Conservation (phyloP, 2,113 vertebrate species). For the Craseonycteris thonglongyai region DNA sequence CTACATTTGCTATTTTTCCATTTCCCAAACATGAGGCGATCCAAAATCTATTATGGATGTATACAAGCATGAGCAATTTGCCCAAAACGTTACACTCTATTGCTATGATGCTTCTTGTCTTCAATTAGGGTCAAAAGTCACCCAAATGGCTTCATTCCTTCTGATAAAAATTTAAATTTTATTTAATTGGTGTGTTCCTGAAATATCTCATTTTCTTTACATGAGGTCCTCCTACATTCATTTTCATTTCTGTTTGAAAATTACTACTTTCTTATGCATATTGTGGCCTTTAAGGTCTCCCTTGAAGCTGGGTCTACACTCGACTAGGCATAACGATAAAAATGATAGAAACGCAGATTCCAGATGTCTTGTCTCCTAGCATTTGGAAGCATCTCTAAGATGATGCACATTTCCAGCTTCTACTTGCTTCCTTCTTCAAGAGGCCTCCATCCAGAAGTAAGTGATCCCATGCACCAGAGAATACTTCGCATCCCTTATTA, state of each 20-base stretch:
- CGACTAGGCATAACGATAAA: neutral
- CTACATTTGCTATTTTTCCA: constrained; percentile 62
- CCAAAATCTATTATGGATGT: constrained; percentile 52
- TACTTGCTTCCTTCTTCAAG: neutral
- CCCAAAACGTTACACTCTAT: constrained; percentile 43
- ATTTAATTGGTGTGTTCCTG: constrained; percentile 65
- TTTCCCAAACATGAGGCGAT: constrained; percentile 62
- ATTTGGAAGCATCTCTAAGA: neutral
- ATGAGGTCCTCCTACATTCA: neutral
- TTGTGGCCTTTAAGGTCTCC: neutral
- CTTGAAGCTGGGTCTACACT: neutral
- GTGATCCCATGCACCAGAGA: neutral
- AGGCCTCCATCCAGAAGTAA: neutral
- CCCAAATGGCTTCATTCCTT: constrained; percentile 53
- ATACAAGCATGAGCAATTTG: constrained; percentile 51
- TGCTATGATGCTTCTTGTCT: constrained; percentile 60
- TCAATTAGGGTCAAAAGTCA: constrained; percentile 65
- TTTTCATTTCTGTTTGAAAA: constrained; percentile 37
- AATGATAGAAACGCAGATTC: neutral
- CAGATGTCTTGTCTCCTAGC: neutral
- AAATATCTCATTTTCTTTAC: constrained; percentile 37
- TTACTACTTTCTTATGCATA: neutral
- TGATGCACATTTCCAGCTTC: neutral
- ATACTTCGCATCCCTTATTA: neutral
- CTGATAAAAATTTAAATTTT: constrained; percentile 64